Conservation (phyloP, 2,113 vertebrate species). For the Menura novaehollandiae region DNA sequence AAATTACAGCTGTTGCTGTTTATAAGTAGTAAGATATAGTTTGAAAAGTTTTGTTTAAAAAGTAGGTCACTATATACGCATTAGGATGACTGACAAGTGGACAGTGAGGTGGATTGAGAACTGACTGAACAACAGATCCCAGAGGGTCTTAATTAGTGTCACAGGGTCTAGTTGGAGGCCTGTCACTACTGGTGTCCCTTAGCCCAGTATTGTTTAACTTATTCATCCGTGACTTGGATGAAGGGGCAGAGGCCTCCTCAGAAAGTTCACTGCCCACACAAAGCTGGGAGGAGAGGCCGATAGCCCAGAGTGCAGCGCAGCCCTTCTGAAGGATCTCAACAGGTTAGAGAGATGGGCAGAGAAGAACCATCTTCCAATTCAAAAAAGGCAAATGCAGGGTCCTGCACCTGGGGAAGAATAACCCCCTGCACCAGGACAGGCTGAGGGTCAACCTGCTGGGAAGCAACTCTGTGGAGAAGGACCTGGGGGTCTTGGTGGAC, state of each 20-base stretch:
- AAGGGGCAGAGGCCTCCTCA: neutral
- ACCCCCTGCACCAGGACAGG: neutral
- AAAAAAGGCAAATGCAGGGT: neutral
- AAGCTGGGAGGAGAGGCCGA: rapidly evolving
- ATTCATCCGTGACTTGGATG: neutral
- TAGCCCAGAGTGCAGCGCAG: neutral
- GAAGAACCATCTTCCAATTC: neutral
- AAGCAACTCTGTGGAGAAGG: neutral
- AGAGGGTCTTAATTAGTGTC: neutral
- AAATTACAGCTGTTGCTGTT: neutral
- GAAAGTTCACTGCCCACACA: neutral
- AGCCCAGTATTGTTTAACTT: neutral
- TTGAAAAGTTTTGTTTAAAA: neutral
- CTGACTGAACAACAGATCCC: neutral
- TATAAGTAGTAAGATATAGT: neutral
- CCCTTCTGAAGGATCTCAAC: neutral
- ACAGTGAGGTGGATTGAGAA: neutral
- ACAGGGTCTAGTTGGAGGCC: neutral
- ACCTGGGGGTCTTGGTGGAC: no score
- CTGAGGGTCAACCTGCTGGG: neutral
- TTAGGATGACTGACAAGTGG: neutral
- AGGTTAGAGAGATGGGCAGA: neutral
- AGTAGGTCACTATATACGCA: neutral
- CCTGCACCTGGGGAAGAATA: neutral
- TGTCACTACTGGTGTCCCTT: neutral